Percentiles rank a stretch among this genome's conserved stretches.
Evolutionary conservation across 2,797 vertebrate species (phyloP).

Genomic region (Microctenopoma steveboyesi): DNA sequence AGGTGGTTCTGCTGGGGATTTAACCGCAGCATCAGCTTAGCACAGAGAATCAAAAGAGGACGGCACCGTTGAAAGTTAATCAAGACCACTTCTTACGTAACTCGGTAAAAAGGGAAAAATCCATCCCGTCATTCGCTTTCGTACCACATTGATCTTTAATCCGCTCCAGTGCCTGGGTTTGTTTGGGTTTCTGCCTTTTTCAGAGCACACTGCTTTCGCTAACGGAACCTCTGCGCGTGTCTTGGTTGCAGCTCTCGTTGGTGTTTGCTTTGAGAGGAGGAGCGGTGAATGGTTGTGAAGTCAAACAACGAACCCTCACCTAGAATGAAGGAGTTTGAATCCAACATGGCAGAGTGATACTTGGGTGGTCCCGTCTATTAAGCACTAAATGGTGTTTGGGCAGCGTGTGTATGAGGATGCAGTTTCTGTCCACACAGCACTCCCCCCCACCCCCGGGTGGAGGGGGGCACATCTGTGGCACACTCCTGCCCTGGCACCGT

Average conservation of each 20-base stretch:
- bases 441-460: slow-evolving; percentile 46
- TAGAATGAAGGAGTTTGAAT: background rate
- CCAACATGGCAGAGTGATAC: slow-evolving; percentile 16
- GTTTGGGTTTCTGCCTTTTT: background rate
- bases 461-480: slow-evolving; percentile 73
- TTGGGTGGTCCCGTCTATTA: slow-evolving; percentile 45
- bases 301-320: background rate
- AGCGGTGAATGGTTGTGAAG: background rate
- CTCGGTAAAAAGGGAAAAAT: slow-evolving; percentile 17
- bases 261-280: background rate
- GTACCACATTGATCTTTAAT: background rate
- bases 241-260: background rate
- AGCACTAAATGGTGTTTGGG: slow-evolving; percentile 13
- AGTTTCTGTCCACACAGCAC: slow-evolving; percentile 71
- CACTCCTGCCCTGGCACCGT: slow-evolving; percentile 52
- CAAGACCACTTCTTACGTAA: background rate
- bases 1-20: background rate
- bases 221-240: background rate
- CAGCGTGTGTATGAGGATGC: slow-evolving; percentile 13
- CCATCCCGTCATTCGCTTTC: background rate
- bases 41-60: background rate
- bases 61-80: background rate
- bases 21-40: background rate
- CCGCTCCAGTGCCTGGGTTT: background rate
- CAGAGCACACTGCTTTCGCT: background rate